phyloP scores from a whole-genome alignment of 2,797 vertebrate species.

The Spizella passerina region DNA sequence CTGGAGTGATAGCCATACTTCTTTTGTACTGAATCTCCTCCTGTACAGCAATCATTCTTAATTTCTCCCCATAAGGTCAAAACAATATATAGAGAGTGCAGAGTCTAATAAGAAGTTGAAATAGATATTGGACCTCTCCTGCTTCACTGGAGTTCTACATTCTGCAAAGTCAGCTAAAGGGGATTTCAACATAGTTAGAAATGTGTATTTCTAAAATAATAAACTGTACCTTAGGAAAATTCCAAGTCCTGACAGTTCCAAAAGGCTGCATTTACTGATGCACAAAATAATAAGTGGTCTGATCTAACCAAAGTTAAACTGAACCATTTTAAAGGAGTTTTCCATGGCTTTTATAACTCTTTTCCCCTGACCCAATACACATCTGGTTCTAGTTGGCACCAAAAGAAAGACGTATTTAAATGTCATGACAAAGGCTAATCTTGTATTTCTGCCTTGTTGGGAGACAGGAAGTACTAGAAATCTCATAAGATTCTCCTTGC shows the following conservation, averaged over 20 bases:
- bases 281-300: not conserved
- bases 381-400: constrained; percentile 29
- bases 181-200: not conserved
- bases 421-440: not conserved
- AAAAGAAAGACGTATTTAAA: not conserved
- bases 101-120: not conserved
- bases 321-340: not conserved
- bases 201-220: not conserved
- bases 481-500: not conserved
- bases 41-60: not conserved
- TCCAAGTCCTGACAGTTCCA: not conserved
- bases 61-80: not conserved
- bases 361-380: not conserved
- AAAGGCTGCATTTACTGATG: not conserved
- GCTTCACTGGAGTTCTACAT: not conserved
- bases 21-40: not conserved
- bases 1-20: not conserved
- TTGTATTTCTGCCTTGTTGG: not conserved
- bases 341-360: not conserved
- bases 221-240: not conserved
- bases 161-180: not conserved
- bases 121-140: not conserved
- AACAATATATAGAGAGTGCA: not conserved
- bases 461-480: constrained; percentile 18
- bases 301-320: not conserved